Evolutionary conservation across 2,888 invertebrate genomes (phyloP).

Genomic region (Bombyx huttoni): DNA sequence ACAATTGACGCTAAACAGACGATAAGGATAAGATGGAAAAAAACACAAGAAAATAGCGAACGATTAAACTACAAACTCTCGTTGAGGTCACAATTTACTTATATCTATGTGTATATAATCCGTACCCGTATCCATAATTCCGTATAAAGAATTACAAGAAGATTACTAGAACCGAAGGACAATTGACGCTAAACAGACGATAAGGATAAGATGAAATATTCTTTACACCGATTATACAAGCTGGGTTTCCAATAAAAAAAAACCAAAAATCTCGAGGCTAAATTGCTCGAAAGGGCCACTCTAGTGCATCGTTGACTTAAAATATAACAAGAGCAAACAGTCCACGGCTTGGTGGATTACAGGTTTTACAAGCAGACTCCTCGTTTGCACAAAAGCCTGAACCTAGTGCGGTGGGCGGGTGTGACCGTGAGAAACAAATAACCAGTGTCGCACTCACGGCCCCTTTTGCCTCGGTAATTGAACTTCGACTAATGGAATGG

Average conservation of each 20-base stretch:
- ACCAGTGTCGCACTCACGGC: constrained; percentile 44
- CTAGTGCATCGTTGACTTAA: constrained; percentile 1
- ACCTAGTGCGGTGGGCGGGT: constrained; percentile 50
- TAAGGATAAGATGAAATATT: too few relatives aligned
- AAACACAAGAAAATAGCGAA: too few relatives aligned
- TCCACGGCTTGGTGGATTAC: constrained; percentile 15
- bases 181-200: too few relatives aligned
- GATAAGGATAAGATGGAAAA: too few relatives aligned
- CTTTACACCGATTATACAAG: too few relatives aligned
- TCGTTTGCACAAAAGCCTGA: constrained; percentile 28
- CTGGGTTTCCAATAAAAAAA: background rate
- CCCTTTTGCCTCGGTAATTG: constrained; percentile 26
- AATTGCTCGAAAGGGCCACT: background rate
- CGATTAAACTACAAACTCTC: too few relatives aligned
- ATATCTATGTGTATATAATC: too few relatives aligned
- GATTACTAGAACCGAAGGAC: too few relatives aligned
- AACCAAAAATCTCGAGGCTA: background rate
- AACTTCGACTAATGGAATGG: constrained; percentile 19
- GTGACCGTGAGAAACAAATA: constrained; percentile 66
- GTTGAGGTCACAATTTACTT: too few relatives aligned
- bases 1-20: too few relatives aligned
- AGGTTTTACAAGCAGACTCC: constrained; percentile 14
- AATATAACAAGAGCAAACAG: constrained; percentile 4
- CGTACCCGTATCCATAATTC: too few relatives aligned
- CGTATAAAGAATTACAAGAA: too few relatives aligned